Percentiles rank a stretch among this genome's conserved stretches.
phyloP scores from a whole-genome alignment of 1,140 invertebrate genomes.

The Eumaeus atala region DNA sequence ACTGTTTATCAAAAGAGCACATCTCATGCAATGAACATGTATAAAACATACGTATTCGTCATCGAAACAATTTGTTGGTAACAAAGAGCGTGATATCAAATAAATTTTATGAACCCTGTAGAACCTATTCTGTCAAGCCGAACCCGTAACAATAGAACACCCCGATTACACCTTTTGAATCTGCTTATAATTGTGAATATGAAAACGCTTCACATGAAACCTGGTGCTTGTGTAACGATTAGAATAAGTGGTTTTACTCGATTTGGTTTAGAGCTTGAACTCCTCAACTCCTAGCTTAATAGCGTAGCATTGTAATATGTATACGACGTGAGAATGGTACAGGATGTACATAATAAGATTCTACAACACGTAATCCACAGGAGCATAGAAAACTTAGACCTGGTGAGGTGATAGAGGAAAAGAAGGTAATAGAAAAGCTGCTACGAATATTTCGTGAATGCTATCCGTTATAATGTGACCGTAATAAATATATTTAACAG shows the following conservation, averaged over 20 bases:
- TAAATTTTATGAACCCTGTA: conserved; percentile 35
- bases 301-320: conserved; percentile 30
- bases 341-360: conserved; percentile 58
- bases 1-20: conserved; percentile 20
- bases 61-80: too few relatives aligned
- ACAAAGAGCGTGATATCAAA: conserved; percentile 21
- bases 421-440: conserved; percentile 94
- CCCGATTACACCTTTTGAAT: conserved; percentile 45
- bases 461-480: conserved; percentile 62
- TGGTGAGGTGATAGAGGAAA: conserved; percentile 92
- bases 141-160: conserved; percentile 63
- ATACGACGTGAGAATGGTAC: conserved; percentile 32
- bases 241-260: conserved; percentile 43
- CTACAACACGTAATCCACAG: conserved; percentile 72
- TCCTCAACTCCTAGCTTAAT: conserved; percentile 59
- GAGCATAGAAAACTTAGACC: conserved; percentile 88
- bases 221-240: conserved; percentile 49
- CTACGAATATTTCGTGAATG: conserved; percentile 66
- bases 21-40: conserved; percentile 4
- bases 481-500: conserved; percentile 59
- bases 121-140: conserved; percentile 68
- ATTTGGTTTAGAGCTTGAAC: conserved; percentile 44
- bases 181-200: conserved; percentile 47
- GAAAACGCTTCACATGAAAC: conserved; percentile 45
- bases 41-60: conserved; percentile 17